A percentile compares a stretch with the other conserved stretches of the same genome.
Conservation (phyloP, 2,888 invertebrate genomes). For the Diogma glabrata region DNA sequence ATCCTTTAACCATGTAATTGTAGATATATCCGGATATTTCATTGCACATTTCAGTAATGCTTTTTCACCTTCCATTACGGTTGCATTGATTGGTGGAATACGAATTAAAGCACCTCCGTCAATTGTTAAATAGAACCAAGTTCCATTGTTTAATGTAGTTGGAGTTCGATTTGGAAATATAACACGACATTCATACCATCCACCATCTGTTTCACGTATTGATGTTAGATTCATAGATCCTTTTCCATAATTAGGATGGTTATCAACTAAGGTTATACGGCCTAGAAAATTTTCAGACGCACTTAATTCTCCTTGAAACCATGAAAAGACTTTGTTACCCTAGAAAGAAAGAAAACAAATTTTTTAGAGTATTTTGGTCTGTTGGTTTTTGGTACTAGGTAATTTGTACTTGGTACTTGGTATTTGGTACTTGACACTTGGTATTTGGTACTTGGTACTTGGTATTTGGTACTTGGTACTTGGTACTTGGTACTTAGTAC, state of each 20-base stretch:
- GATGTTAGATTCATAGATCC: slow-evolving; percentile 71
- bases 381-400: too few species aligned
- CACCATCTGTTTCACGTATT: slow-evolving; percentile 78
- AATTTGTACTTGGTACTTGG: too few species aligned
- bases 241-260: slow-evolving; percentile 40
- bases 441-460: too few species aligned
- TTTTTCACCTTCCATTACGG: slow-evolving; percentile 71
- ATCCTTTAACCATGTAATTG: slow-evolving; percentile 53
- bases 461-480: too few species aligned
- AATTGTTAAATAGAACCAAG: slow-evolving; percentile 78
- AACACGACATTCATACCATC: slow-evolving; percentile 84
- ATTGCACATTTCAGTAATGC: slow-evolving; percentile 74
- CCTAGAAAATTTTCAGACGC: slow-evolving; percentile 60
- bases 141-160: slow-evolving; percentile 76
- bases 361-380: too few species aligned
- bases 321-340: slow-evolving; percentile 70
- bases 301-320: slow-evolving; percentile 60
- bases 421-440: too few species aligned
- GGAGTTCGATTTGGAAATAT: slow-evolving; percentile 79
- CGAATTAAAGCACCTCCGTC: slow-evolving; percentile 81
- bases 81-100: slow-evolving; percentile 79
- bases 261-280: slow-evolving; percentile 53
- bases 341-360: slow-evolving; percentile 31
- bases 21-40: slow-evolving; percentile 53
- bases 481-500: too few species aligned